Conservation (phyloP, 2,888 invertebrate species). For the Synanthedon myopaeformis region DNA sequence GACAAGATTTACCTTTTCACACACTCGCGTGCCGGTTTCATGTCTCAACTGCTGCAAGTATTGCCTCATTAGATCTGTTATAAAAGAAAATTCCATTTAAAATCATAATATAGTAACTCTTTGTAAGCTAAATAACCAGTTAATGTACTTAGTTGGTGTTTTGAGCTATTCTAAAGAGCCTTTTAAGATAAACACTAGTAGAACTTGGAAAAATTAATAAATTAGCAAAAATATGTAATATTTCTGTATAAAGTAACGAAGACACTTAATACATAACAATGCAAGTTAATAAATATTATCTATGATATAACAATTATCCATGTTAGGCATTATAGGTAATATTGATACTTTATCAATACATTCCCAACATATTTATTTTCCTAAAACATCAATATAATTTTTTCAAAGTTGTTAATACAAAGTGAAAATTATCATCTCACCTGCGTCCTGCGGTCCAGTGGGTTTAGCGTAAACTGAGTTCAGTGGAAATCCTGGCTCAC, state of each 20-base stretch:
- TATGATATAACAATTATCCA: neutral
- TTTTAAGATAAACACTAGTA: too few species aligned
- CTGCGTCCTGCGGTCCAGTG: conserved; percentile 80
- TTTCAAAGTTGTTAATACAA: neutral
- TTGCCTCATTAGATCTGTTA: conserved; percentile 87
- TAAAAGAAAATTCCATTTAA: neutral
- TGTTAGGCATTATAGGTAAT: neutral
- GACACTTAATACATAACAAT: too few species aligned
- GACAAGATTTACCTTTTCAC: conserved; percentile 77
- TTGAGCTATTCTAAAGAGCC: too few species aligned
- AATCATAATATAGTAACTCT: too few species aligned
- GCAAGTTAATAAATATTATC: too few species aligned
- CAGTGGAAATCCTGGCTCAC: conserved; percentile 93
- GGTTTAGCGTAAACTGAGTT: conserved; percentile 96
- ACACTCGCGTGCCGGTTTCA: conserved; percentile 91
- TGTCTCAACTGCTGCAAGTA: conserved; percentile 95
- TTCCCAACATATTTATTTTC: too few species aligned
- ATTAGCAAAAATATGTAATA: too few species aligned
- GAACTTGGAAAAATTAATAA: too few species aligned
- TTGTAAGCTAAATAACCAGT: too few species aligned
- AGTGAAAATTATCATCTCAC: conserved; percentile 46
- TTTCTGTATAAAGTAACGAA: too few species aligned
- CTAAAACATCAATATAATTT: too few species aligned
- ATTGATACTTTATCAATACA: neutral
- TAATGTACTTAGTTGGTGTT: too few species aligned